Evolutionary conservation across 2,113 vertebrate genomes (phyloP).

Genomic region (Corydoras sp.): DNA sequence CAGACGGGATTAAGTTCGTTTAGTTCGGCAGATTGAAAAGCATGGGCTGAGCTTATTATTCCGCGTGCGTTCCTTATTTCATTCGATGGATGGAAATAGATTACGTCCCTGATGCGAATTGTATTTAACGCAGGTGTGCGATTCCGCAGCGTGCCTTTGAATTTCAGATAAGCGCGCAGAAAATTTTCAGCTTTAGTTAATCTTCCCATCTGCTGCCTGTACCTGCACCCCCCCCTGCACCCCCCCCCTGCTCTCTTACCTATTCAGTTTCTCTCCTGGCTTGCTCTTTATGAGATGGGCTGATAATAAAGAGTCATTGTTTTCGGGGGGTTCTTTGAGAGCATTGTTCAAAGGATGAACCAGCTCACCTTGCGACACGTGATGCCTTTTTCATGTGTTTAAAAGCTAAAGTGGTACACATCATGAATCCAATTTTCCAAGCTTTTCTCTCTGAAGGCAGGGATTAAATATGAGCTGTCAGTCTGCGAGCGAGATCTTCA

Average conservation of each 20-base stretch:
- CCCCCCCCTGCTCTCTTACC: constrained; percentile 24
- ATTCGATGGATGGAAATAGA: constrained; percentile 54
- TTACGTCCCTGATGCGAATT: constrained; percentile 50
- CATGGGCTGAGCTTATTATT: constrained; percentile 46
- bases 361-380: constrained; percentile 56
- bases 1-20: constrained; percentile 40
- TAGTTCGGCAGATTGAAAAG: constrained; percentile 35
- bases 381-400: constrained; percentile 64
- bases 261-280: constrained; percentile 19
- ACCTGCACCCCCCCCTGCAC: constrained; percentile 38
- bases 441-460: constrained; percentile 59
- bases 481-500: constrained; percentile 54
- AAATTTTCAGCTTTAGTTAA: constrained; percentile 62
- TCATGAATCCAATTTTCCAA: constrained; percentile 67
- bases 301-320: constrained; percentile 63
- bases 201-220: constrained; percentile 59
- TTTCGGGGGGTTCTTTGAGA: constrained; percentile 56
- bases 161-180: constrained; percentile 65
- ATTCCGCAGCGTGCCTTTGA: constrained; percentile 53
- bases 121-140: constrained; percentile 50
- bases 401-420: constrained; percentile 66
- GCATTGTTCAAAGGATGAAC: constrained; percentile 56
- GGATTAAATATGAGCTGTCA: constrained; percentile 72
- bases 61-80: constrained; percentile 46
- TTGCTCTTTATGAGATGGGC: constrained; percentile 48